Base-by-base conservation (phyloP, 2,113 vertebrate species). In the Saguinus imperator region DNA sequence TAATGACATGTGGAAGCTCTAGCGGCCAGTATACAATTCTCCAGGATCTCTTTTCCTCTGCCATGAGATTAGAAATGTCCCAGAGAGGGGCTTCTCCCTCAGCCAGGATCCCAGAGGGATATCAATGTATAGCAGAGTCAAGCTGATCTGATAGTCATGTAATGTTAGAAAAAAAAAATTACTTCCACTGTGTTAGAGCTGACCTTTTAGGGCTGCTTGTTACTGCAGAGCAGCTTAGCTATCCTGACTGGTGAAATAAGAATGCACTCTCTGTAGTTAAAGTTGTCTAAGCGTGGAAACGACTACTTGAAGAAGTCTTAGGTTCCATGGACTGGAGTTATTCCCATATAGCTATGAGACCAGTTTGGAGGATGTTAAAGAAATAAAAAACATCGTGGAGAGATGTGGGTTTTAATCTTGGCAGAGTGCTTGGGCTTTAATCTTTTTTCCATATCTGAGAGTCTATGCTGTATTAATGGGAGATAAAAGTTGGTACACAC, bases 191-290 rank as follows among this genome's bases (percentile, higher is more conserved):
- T 88, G 10, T 64, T 18, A 68, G 16, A 35, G 32, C 45, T 57
- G 55, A 75, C 35, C 57, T 64, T 64, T 80, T 77, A 61, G 14
- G 52, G 21, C 16, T 52, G 66, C 92, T 94, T 93, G 40, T 82
- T 86, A 68, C 61, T 76, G 32, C 13, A 35, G 70, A 61, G 81
- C 84, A n/a, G 10, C 55, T 93, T 11, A 48, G 20, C n/a, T 77
- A 50, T 35, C 13, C 58, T 55, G 29, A 92, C 6, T 55, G 64
- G 48, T 11, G 57, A 76, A 89, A 32, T 75, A 16, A 40, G 57
- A 84, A 93, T 92, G 6, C 35, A 50, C 21, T 70, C 29, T 87
- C 10, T 50, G 80, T 82, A 27, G 23, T 66, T 6, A 55, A 45
- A 55, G 9, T 70, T 32, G 10, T 55, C 37, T n/a, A 86, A 48